Base-by-base conservation (phyloP, 1,140 invertebrate species). In the Nephotettix cincticeps region DNA sequence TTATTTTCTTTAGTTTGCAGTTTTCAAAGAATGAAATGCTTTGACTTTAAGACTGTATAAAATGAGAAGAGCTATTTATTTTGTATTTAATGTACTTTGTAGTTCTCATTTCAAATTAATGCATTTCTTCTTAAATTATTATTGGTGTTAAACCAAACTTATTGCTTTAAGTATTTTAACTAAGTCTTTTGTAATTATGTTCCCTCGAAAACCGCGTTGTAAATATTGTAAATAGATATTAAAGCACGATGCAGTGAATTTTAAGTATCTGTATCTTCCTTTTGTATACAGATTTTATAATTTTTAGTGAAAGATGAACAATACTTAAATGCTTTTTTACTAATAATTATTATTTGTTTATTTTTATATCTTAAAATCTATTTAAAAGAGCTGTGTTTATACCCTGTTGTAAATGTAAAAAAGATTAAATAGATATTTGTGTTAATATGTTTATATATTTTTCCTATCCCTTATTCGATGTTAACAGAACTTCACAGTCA, bases 191-290 rank as follows among this genome's bases (percentile, higher is more conserved):
- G 47, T 69, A 36, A 69, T 28, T 69, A 56, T 69, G 25, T 45
- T 56, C 30, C 27, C 21, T 69, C 47, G 25, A 30, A 32, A 56
- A 69, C 4, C 21, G 28, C 63, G 28, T 36, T 65, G 63, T 68
- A 68, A 43, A 68, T 68, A 68, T 21, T 70, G 32, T 70, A 70
- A 61, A 70, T 70, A 70, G 19, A 56, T 56, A 17, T 40, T 21
- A 14, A 14, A 32, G 9, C 17, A 25, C 13, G 32, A 63, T 70
- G n/a, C n/a, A 11, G 30, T 69, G 47, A 56, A 13, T 65, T 36
- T n/a, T 36, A 30, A 2, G 36, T 30, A 25, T 32, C 36, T 32
- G 28, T 30, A 69, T 69, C 47, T 69, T 56, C 68, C 68, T 32
- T 69, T 56, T 54, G 43, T 54, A 69, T 56, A 54, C 43, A 69